Conservation (phyloP, 2,888 invertebrate genomes). For the Drosophila kanekoi region DNA sequence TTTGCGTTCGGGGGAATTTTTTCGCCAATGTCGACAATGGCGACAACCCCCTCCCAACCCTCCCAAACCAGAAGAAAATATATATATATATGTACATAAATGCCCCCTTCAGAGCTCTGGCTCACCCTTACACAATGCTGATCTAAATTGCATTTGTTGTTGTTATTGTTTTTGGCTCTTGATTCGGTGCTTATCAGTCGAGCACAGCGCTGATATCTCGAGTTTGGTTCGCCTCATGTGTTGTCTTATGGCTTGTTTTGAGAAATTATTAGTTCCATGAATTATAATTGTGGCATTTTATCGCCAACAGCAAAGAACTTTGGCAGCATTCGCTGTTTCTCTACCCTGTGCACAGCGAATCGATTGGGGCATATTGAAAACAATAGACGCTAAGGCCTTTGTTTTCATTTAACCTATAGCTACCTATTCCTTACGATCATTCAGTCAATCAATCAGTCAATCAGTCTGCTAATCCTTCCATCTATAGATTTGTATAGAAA, state of each 20-base stretch:
- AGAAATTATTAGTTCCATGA: conserved; percentile 68
- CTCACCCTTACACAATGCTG: conserved; percentile 23
- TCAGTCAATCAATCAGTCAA: too few relatives aligned
- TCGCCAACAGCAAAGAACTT: conserved; percentile 42
- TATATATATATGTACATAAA: not conserved
- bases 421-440: too few relatives aligned
- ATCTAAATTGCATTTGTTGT: conserved; percentile 32
- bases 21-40: conserved; percentile 53
- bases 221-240: conserved; percentile 29
- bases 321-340: conserved; percentile 13
- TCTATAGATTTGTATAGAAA: too few relatives aligned
- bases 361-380: not conserved
- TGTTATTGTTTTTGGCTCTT: conserved; percentile 3
- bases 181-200: conserved; percentile 42
- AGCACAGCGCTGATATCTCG: conserved; percentile 42
- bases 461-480: too few relatives aligned
- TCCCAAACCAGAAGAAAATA: too few relatives aligned
- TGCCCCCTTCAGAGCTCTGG: not conserved
- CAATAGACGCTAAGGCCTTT: not conserved
- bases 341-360: not conserved
- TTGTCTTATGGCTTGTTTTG: conserved; percentile 44
- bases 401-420: not conserved
- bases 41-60: conserved; percentile 10
- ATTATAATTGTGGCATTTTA: conserved; percentile 67
- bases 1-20: conserved; percentile 68